phyloP scores from a whole-genome alignment of 2,888 invertebrate species.

The Schrankia costaestrigalis region DNA sequence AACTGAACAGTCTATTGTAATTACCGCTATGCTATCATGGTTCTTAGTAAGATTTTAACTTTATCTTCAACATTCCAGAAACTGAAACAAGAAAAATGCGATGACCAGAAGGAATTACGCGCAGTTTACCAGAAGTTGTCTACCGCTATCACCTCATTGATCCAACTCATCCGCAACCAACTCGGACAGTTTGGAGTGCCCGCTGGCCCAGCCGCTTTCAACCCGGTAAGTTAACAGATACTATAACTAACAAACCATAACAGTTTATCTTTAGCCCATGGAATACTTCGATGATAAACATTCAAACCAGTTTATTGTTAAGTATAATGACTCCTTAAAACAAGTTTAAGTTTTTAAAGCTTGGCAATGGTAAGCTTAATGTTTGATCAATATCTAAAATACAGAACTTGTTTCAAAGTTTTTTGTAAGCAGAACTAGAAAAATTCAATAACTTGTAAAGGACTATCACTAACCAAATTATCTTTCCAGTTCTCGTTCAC shows the following conservation, averaged over 20 bases:
- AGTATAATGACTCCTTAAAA: too few species aligned
- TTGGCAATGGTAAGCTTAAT: not conserved
- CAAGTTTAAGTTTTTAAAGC: too few species aligned
- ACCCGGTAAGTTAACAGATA: constrained; percentile 45
- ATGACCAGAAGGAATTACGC: constrained; percentile 83
- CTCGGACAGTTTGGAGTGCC: constrained; percentile 51
- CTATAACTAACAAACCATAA: not conserved
- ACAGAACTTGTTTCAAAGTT: too few species aligned
- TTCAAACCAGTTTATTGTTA: too few species aligned
- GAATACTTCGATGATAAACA: too few species aligned
- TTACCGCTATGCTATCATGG: not conserved
- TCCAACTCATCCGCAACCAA: constrained; percentile 62
- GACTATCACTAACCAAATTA: too few species aligned
- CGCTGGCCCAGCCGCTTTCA: constrained; percentile 31
- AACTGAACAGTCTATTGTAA: too few species aligned
- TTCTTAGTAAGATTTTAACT: not conserved
- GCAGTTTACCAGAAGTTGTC: constrained; percentile 81
- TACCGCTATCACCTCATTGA: constrained; percentile 79
- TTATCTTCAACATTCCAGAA: constrained; percentile 59
- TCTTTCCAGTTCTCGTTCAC: constrained; percentile 41
- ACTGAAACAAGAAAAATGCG: constrained; percentile 78
- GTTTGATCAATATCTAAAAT: too few species aligned
- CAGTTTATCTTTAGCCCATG: not conserved
- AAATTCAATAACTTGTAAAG: too few species aligned
- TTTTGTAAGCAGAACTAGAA: too few species aligned